Evolutionary conservation across 1,140 invertebrate genomes (phyloP), one percentile per base, ranked within the genome.

Genomic region (Cyrtorhinus lividipennis): DNA sequence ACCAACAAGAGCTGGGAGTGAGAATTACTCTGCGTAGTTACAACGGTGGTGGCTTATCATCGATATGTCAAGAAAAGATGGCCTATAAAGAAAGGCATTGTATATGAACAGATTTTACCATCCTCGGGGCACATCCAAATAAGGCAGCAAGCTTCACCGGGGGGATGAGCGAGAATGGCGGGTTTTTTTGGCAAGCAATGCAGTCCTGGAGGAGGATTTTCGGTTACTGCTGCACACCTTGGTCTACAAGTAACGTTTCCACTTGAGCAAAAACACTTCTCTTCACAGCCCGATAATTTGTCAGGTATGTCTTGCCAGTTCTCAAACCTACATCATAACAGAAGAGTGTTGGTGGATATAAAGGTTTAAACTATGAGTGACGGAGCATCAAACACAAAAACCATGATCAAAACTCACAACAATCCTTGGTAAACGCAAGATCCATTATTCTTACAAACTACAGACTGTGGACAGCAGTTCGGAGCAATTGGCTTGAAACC

Each of bases 201-300:
- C 53, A 94, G 70, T 24, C 78, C 81, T 3, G 80, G 69, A 0
- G 90, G 90, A 1, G 90, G 90, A 26, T 80, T 66, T 0, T 85
- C 80, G 5, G 85, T 73, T 0, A 93, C 78, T 0, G 84, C 82
- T 1, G 84, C 80, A 76, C 92, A 95, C 18, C 81, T 79, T 2
- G 82, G 79, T 64, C 87, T 82, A 69, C 92, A 95, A 56, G 88
- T 86, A 2, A 94, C 78, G 65, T 87, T 87, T 24, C 90, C 90
- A 71, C 85, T 84, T 70, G 91, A 86, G 69, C 91, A 94, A 72
- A 83, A 89, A 73, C 91, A 95, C 68, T 83, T 77, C 64, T 88
- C 81, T 60, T 91, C 87, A 71, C 91, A 95, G 56, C 89, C 88
- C 57, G 80, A 81, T 20, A 86, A 68, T 73, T 87, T 77, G 71